Evolutionary conservation across 1,140 invertebrate species (phyloP), one percentile per base, ranked within the genome.

Genomic region (Chrysoperla carnea): DNA sequence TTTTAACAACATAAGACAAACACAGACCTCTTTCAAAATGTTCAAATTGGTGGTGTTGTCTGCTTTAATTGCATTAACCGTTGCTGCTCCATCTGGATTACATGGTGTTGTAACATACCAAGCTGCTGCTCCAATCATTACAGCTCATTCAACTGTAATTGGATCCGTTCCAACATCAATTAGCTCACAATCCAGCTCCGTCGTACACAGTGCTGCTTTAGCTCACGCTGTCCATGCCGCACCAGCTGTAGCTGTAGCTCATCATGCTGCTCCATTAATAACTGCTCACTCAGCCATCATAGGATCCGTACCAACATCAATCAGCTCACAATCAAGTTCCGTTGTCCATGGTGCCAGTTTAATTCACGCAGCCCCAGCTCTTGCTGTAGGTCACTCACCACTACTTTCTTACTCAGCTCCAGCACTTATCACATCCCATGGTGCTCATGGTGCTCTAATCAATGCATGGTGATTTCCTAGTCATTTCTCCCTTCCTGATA

Each of bases 151-250:
- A 37, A 59, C 59, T 7, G 56, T 59, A 4, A 58, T 58, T 9
- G 48, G 60, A 29, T 63, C 58, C 29, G 63, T 63, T 45, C 69
- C 70, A 52, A 69, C 64, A 54, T 71, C 64, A 49, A 62, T 70
- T 12, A 60, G 69, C 41, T 58, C 69, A 27, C 52, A 64, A 37
- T 48, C 52, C 41, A 57, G 57, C 27, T 50, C 54, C 23, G 58
- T 53, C 37, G 57, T 50, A 7, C 17, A 44, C 13, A 53, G 17
- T 35, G 44, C 8, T 50, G 55, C 11, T 50, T 55, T 39, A 51
- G 52, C 41, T 12, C 39, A 13, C 36, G 51, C 48, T 6, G 51
- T 52, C 2, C 55, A 56, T 2, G 45, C 49, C 15, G 45, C 47
- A 8, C 40, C 48, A 7, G 48, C 53, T 7, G 50, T 52, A 6